Evolutionary conservation across 2,113 vertebrate species (phyloP), one percentile per base, ranked within the genome.

Genomic region (Balaeniceps rex): DNA sequence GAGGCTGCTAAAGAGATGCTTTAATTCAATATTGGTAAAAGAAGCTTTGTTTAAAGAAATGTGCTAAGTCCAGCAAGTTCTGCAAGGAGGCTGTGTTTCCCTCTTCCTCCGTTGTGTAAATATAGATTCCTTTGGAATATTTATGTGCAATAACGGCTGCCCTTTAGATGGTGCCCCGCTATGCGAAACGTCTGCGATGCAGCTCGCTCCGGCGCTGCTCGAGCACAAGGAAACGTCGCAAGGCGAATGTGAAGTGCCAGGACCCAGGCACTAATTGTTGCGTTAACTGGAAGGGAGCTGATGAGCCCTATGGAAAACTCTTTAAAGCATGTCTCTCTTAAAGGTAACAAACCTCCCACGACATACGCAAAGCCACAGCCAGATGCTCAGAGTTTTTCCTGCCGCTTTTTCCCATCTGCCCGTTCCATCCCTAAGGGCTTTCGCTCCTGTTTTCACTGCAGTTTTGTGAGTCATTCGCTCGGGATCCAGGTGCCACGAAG

Each of bases 141-240:
- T 82, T 86, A 44, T 60, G 71, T 57, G 81, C 52, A 71, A 15
- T 78, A 72, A 52, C 1, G 0, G 38, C 76, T 86, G 85, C 51
- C 88, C 85, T 89, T 86, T 69, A 69, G 76, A 49, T 23, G 49
- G 5, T 91, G 70, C 38, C 65, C 61, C 21, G 6, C 7, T 1
- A 29, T 9, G 66, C 12, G 47, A 63, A 77, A 69, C 34, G 44
- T 47, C 61, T n/a, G 54, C 0, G 1, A 8, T 2, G 42, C 1
- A 0, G 7, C 47, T 77, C 1, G 0, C 52, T 78, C 29, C 26
- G 19, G 52, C 5, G 0, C 36, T 46, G 42, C 74, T 40, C 2
- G 5, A 65, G 58, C 19, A 2, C 29, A 4, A 9, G 65, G 60
- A 69, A 64, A 34, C 3, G 0, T 65, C 70, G n/a, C 58, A 38